These are phyloP conservation scores for Pseudococcus viburni DNA, from an alignment of 2,888 invertebrate genomes.

Conservation along the genomic window DNA sequence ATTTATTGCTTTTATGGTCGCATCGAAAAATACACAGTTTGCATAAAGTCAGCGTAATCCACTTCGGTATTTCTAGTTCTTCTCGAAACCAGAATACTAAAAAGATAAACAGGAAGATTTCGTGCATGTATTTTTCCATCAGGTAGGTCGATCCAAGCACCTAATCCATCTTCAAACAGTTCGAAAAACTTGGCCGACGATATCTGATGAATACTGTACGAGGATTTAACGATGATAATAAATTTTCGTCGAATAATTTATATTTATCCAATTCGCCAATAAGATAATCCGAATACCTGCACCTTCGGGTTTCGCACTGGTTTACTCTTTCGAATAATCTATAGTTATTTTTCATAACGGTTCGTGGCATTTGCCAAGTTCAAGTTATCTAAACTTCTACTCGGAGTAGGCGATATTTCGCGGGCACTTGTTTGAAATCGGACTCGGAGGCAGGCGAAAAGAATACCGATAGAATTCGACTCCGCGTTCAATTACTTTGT, in stretches of 20 bases:
- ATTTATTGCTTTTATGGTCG: no score
- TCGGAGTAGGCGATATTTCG: neutral
- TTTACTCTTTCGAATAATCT: neutral
- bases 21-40: no score
- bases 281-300: neutral
- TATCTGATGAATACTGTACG: slow-evolving; percentile 4
- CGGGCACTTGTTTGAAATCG: neutral
- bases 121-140: no score
- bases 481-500: slow-evolving; percentile 21
- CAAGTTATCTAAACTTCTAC: neutral
- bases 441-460: neutral
- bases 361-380: slow-evolving; percentile 6
- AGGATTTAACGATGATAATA: neutral
- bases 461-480: slow-evolving; percentile 4
- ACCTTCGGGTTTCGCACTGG: neutral
- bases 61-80: neutral
- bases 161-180: neutral
- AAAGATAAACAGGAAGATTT: neutral
- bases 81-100: slow-evolving; percentile 24
- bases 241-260: neutral
- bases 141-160: neutral
- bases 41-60: no score
- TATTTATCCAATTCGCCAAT: slow-evolving; percentile 2
- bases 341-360: slow-evolving; percentile 16
- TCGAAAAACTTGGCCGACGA: neutral